phyloP scores from a whole-genome alignment of 2,113 vertebrate genomes.

The Dryoscopus gambensis region DNA sequence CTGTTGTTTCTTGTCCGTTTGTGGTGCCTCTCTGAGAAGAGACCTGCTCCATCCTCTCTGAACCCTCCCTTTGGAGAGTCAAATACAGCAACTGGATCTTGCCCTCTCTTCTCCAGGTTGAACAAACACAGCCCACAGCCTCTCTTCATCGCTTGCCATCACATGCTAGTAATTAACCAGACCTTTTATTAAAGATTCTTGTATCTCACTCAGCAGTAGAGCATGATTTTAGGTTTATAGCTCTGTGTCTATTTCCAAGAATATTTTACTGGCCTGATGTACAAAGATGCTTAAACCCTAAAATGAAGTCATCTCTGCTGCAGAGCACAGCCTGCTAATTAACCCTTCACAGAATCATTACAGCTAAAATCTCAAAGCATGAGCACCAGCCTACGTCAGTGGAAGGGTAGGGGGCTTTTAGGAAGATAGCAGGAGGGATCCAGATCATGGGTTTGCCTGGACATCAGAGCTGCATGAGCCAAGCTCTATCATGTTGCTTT shows the following conservation, averaged over 20 bases:
- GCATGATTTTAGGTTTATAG: conserved; percentile 25
- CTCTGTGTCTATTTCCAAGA: conserved; percentile 6
- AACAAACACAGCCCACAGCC: neutral
- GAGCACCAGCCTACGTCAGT: rapidly evolving
- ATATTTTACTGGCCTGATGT: conserved; percentile 18
- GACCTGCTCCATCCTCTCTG: neutral
- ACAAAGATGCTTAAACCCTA: conserved; percentile 16
- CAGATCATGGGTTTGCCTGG: neutral
- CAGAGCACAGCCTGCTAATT: neutral
- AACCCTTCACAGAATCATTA: neutral
- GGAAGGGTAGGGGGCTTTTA: neutral
- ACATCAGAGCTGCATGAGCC: neutral
- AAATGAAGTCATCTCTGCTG: conserved; percentile 2
- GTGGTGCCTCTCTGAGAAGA: neutral
- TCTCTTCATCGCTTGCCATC: neutral
- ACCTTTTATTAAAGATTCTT: conserved; percentile 30
- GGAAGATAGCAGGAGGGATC: neutral
- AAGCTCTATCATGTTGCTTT: neutral
- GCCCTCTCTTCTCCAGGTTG: neutral
- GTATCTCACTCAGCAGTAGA: conserved; percentile 6
- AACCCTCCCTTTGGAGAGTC: neutral
- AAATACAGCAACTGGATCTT: neutral
- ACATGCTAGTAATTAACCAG: conserved; percentile 30
- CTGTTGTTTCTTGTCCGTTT: neutral
- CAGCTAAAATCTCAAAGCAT: neutral